Percentiles rank a stretch among this genome's conserved stretches.
Conservation (phyloP, 2,113 vertebrate genomes). For the Coracopsis vasa region DNA sequence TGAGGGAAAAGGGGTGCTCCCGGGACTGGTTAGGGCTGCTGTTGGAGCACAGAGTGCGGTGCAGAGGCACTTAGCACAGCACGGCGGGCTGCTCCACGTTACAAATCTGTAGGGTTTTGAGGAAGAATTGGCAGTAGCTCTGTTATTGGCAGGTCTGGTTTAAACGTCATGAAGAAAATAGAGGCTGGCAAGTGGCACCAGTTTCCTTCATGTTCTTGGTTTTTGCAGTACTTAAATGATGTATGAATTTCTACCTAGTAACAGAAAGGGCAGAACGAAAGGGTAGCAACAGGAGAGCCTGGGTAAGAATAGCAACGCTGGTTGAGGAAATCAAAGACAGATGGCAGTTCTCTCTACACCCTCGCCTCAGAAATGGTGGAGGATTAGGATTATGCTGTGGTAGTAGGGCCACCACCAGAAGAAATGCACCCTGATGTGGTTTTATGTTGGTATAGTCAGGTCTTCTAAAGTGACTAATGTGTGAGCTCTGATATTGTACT, state of each 20-base stretch:
- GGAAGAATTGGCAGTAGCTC: conserved; percentile 74
- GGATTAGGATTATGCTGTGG: background rate
- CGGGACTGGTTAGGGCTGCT: too few species aligned
- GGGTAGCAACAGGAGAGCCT: rapidly evolving
- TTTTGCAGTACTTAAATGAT: background rate
- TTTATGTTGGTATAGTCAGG: background rate
- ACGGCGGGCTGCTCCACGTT: background rate
- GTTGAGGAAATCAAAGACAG: background rate
- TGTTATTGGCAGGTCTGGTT: background rate
- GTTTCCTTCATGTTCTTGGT: rapidly evolving
- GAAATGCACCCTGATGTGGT: rapidly evolving
- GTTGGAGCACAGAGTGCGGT: too few species aligned
- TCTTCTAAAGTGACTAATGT: rapidly evolving
- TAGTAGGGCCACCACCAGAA: rapidly evolving
- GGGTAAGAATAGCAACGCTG: background rate
- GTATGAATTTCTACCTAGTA: too few species aligned
- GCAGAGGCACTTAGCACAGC: conserved; percentile 70
- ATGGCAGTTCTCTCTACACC: background rate
- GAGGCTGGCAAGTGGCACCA: background rate
- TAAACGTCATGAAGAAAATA: background rate
- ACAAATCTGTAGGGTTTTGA: background rate
- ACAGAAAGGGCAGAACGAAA: background rate
- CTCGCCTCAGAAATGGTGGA: background rate
- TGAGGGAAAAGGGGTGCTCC: background rate
- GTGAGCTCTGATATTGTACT: background rate